Base-by-base conservation (phyloP, 2,888 invertebrate genomes). In the Dimorphilus gyrociliatus region DNA sequence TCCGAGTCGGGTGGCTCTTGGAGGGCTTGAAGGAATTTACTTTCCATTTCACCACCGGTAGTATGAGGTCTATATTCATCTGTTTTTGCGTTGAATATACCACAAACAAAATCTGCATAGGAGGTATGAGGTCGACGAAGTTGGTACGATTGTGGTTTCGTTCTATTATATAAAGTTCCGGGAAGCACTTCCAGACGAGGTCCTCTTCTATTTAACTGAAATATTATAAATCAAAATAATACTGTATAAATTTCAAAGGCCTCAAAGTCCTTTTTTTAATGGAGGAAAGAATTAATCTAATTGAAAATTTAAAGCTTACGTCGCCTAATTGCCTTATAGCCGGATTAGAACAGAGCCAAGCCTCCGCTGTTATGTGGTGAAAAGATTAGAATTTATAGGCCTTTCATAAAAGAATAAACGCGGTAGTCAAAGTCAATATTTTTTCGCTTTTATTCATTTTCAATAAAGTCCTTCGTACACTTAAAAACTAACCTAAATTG, bases 291-390 rank as follows among this genome's bases (percentile, higher is more conserved):
- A n/a, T n/a, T n/a, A n/a, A n/a, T n/a, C n/a, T n/a, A n/a, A n/a
- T n/a, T n/a, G n/a, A n/a, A n/a, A n/a, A n/a, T n/a, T n/a, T n/a
- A n/a, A n/a, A n/a, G 29, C 34, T 33, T 17, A 33, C 34, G 12
- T 30, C 30, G 3, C 23, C 29, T 5, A 33, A 27, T 14, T 33
- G 34, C 14, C 34, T 8, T 26, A 33, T 30, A 6, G 34, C 34
- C 2, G 34, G 34, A 18, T 33, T 33, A 16, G 19, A 24, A 19
- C 29, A 29, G 8, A 26, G 16, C 34, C 34, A 33, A 7, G 30
- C 34, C 16, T 25, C 15, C 5, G 27, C 34, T 33, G 25, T n/a
- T n/a, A n/a, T n/a, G n/a, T n/a, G n/a, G n/a, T n/a, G n/a, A n/a
- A n/a, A n/a, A n/a, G n/a, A n/a, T n/a, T n/a, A n/a, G n/a, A n/a